A percentile compares a stretch with the other conserved stretches of the same genome.
Evolutionary conservation across 1,140 invertebrate genomes (phyloP).

Genomic region (Zeugodacus cucurbitae): DNA sequence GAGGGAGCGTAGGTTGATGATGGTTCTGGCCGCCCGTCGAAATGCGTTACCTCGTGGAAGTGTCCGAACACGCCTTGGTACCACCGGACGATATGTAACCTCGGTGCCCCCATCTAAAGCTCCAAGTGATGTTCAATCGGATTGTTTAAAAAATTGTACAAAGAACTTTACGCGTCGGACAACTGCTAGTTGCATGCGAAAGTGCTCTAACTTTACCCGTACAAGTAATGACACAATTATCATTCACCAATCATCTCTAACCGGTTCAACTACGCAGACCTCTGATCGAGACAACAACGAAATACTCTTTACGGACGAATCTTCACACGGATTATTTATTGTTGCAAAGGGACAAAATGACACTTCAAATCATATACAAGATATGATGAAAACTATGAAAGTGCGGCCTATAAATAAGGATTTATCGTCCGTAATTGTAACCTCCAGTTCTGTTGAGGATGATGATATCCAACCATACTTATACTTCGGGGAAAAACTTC

Average conservation of each 20-base stretch:
- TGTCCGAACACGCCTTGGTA: slow-evolving; percentile 64
- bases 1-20: slow-evolving; percentile 69
- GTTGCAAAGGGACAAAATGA: slow-evolving; percentile 63
- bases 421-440: slow-evolving; percentile 33
- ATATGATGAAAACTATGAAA: slow-evolving; percentile 49
- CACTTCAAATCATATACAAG: slow-evolving; percentile 59
- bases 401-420: slow-evolving; percentile 49
- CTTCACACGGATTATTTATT: slow-evolving; percentile 60
- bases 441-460: slow-evolving; percentile 54
- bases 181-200: slow-evolving; percentile 63
- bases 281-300: slow-evolving; percentile 61
- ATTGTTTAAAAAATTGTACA: slow-evolving; percentile 64
- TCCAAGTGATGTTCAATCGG: slow-evolving; percentile 56
- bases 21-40: slow-evolving; percentile 69
- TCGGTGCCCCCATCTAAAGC: slow-evolving; percentile 59
- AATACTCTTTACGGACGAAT: slow-evolving; percentile 63
- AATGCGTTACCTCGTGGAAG: slow-evolving; percentile 64
- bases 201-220: slow-evolving; percentile 59
- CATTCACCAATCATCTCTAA: slow-evolving; percentile 25
- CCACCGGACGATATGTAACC: slow-evolving; percentile 56
- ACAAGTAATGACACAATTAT: slow-evolving; percentile 39
- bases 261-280: not conserved
- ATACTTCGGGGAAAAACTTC: slow-evolving; percentile 76
- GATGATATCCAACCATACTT: slow-evolving; percentile 77
- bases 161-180: slow-evolving; percentile 64